Conservation (phyloP, 2,888 invertebrate species). For the Nomada flava region DNA sequence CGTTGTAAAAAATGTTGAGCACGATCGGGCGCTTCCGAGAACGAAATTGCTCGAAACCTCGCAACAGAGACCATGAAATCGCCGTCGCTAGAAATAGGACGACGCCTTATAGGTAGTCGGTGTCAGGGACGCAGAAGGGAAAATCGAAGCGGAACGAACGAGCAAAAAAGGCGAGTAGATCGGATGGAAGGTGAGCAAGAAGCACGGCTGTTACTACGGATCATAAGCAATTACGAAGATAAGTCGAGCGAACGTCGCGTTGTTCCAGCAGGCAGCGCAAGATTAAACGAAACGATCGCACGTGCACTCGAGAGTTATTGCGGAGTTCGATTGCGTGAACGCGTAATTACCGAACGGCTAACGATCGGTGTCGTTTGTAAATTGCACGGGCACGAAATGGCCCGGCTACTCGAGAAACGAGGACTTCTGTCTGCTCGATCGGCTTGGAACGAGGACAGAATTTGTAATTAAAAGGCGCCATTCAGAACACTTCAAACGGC, state of each 20-base stretch:
- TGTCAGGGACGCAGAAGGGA: neutral
- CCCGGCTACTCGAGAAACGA: too few species aligned
- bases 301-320: slow-evolving; percentile 19
- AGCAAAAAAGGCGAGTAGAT: neutral
- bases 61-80: slow-evolving; percentile 16
- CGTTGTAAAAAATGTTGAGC: slow-evolving; percentile 2
- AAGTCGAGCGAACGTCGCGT: slow-evolving; percentile 31
- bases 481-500: neutral
- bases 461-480: neutral
- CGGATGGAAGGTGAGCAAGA: neutral
- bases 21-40: slow-evolving; percentile 6
- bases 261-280: neutral
- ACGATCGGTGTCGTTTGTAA: neutral
- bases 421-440: neutral
- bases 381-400: neutral
- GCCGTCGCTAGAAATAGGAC: neutral
- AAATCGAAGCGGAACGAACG: slow-evolving; percentile 13
- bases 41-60: slow-evolving; percentile 20
- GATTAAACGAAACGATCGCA: slow-evolving; percentile 13
- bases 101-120: neutral
- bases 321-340: slow-evolving; percentile 7
- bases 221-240: slow-evolving; percentile 64
- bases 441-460: neutral
- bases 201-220: slow-evolving; percentile 15
- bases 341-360: slow-evolving; percentile 11